phyloP scores from a whole-genome alignment of 1,140 invertebrate species.

The Drosophila mojavensis region DNA sequence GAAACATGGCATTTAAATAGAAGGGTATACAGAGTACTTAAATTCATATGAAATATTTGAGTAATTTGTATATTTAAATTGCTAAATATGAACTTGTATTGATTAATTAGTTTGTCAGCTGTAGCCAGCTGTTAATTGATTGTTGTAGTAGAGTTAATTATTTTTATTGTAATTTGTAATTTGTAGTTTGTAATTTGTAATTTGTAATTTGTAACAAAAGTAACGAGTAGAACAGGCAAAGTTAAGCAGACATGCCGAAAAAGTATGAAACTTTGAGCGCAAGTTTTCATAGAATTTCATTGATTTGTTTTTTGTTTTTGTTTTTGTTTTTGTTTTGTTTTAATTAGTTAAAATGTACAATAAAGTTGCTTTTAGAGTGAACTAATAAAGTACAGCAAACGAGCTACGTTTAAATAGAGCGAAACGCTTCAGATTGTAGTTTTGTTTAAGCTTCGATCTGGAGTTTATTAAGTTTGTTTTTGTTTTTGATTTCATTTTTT shows the following conservation, averaged over 20 bases:
- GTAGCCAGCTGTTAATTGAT: conserved; percentile 53
- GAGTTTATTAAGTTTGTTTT: conserved; percentile 48
- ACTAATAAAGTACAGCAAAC: conserved; percentile 79
- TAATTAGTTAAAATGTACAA: conserved; percentile 45
- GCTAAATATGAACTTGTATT: conserved; percentile 55
- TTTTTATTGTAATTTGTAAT: conserved; percentile 11
- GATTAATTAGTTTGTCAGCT: conserved; percentile 41
- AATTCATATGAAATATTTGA: conserved; percentile 58
- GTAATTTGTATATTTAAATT: conserved; percentile 63
- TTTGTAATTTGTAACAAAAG: conserved; percentile 58
- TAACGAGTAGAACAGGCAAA: conserved; percentile 78
- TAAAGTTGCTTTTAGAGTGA: conserved; percentile 67
- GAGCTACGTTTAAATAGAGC: conserved; percentile 72
- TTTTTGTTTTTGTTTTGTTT: conserved; percentile 22
- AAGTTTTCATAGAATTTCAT: conserved; percentile 56
- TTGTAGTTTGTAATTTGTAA: conserved; percentile 14
- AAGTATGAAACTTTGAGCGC: conserved; percentile 72
- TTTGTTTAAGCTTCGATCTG: conserved; percentile 51
- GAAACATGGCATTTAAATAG: conserved; percentile 52
- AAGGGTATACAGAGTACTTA: conserved; percentile 49
- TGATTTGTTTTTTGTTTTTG: conserved; percentile 8
- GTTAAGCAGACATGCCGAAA: conserved; percentile 81
- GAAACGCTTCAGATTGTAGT: conserved; percentile 54
- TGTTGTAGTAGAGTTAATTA: conserved; percentile 17
- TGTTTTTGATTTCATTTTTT: conserved; percentile 23